Conservation (phyloP, 2,113 vertebrate species). For the Laticauda colubrina region DNA sequence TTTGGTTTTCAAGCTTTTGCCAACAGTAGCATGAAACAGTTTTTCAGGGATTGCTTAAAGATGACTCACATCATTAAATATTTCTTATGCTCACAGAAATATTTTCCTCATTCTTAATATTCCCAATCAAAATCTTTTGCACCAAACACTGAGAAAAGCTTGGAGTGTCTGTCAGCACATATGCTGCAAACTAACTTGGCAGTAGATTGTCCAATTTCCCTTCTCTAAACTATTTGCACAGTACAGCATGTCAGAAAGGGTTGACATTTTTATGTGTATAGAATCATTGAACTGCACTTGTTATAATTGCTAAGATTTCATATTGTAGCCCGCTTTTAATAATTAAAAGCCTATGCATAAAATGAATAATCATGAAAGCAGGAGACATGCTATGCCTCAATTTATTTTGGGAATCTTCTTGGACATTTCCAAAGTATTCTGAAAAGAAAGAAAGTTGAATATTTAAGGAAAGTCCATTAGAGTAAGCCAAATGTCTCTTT, state of each 20-base stretch:
- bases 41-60: constrained; percentile 2
- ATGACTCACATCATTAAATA: constrained; percentile 31
- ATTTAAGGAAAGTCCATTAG: not conserved
- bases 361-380: not conserved
- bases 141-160: constrained; percentile 11
- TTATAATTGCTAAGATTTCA: not conserved
- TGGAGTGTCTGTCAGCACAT: constrained; percentile 9
- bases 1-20: not conserved
- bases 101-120: constrained; percentile 38
- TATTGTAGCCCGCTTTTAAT: not conserved
- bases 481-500: not conserved
- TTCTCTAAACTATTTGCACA: constrained; percentile 30
- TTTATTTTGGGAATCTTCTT: not conserved
- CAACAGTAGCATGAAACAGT: not conserved
- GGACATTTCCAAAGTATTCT: not conserved
- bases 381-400: not conserved
- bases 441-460: not conserved
- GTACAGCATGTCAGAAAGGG: constrained; percentile 26
- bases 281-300: not conserved
- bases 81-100: constrained; percentile 40
- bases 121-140: constrained; percentile 29
- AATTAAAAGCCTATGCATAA: not conserved
- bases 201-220: constrained; percentile 18
- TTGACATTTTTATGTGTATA: not conserved
- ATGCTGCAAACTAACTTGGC: constrained; percentile 25